Evolutionary conservation across 2,113 vertebrate genomes (phyloP), one percentile per base, ranked within the genome.

Genomic region (Nymphicus hollandicus): DNA sequence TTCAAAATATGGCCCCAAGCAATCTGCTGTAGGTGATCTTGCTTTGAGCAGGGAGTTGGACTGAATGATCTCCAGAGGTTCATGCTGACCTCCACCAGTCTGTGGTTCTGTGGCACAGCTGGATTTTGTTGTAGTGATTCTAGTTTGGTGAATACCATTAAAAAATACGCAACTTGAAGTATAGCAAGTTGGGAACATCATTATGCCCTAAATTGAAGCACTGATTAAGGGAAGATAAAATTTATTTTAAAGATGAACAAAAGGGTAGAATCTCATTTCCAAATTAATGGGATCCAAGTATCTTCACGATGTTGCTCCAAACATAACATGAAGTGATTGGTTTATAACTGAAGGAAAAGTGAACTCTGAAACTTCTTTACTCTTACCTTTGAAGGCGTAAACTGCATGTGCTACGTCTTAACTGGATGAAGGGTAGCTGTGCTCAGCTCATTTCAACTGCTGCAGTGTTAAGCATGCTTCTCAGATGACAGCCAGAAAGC

Each of bases 231-330:
- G 53, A 72, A 85, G 88, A 68, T 86, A 82, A 92, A 92, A 95
- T 90, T 64, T 88, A 93, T 95, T 92, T 88, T 41, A 41, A 29
- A 90, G 35, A 52, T 82, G 56, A 94, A 66, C 46, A 79, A 83
- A 93, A 95, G 41, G 46, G 46, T 87, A 84, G 77, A 81, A 69
- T 81, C 81, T 91, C 33, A 91, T 96, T 94, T 93, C 70, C 76
- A 88, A 53, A 39, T 61, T 35, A 69, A 76, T 43, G 79, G 20
- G 18, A 76, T 81, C 19, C 33, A 50, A 22, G 19, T 80, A 47
- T 86, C 44, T 69, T 95, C 2, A 2, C 5, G 3, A 22, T 46
- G 7, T 37, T 82, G 52, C 55, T 86, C 60, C 61, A 82, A 58
- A 71, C 76, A 46, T 3, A 74, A 39, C 37, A 88, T 22, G 24